Evolutionary conservation across 2,113 vertebrate genomes (phyloP), one percentile per base, ranked within the genome.

Genomic region (Rhinopomastus cyanomelas): DNA sequence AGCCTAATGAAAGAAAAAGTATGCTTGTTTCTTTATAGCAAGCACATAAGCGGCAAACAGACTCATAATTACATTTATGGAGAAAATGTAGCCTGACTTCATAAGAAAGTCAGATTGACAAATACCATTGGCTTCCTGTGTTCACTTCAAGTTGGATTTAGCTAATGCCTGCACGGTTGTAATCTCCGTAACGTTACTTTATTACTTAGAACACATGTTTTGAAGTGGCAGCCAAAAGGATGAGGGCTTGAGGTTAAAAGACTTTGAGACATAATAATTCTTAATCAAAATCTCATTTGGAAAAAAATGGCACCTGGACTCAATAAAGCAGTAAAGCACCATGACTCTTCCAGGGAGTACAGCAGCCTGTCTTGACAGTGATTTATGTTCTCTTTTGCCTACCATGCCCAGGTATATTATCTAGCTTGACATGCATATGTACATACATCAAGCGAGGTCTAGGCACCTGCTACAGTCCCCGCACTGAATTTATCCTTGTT

Each of bases 371-470:
- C 69, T 93, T 94, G 96, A 96, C 97, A 98, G 88, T 97, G 97
- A 98, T 97, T 96, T 97, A 97, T 98, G 90, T 79, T 96, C 89
- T 95, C 91, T 94, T 94, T 82, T 93, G 71, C 51, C 87, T 92
- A 23, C 84, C 60, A 32, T 84, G 57, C 82, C 90, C 61, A 92
- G 94, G 88, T 96, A 94, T 95, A 96, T 98, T 97, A 96, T 96
- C 96, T 95, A 90, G 78, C 81, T 62, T 95, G 96, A 96, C 95
- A 89, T 95, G 85, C 93, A 90, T 95, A 92, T 89, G 92, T 94
- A 93, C 91, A 94, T 97, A 91, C 95, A 97, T 98, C 97, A 97
- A 93, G 80, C 34, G 68, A 96, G 94, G 89, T 87, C 95, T 95
- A 34, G 48, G 87, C 78, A 89, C 82, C 85, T 95, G 86, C 83